A percentile compares a stretch with the other conserved stretches of the same genome.
Evolutionary conservation across 2,113 vertebrate genomes (phyloP).

Genomic region (Columbina picui): DNA sequence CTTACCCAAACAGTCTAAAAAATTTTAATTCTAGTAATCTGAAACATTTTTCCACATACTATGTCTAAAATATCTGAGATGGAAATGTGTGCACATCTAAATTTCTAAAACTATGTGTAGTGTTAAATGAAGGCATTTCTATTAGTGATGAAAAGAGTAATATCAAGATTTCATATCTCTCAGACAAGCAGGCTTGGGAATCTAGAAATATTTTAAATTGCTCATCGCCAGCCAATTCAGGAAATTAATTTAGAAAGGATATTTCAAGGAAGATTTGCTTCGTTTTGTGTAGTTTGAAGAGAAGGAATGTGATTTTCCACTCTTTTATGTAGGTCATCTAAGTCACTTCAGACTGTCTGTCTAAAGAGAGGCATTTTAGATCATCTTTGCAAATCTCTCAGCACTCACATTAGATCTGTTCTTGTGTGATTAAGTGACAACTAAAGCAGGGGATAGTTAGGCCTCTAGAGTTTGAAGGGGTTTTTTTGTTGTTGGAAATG

Average conservation of each 20-base stretch:
- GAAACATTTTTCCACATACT: background rate
- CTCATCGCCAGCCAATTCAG: background rate
- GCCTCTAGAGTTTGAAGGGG: background rate
- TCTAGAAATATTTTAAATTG: constrained; percentile 31
- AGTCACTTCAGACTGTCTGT: background rate
- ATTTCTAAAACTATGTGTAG: background rate
- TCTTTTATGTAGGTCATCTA: background rate
- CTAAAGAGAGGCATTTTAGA: background rate
- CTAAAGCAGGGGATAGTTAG: background rate
- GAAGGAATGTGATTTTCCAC: background rate
- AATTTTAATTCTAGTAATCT: background rate
- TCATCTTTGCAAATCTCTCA: background rate
- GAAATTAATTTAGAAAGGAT: constrained; percentile 24
- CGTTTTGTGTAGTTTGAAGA: background rate
- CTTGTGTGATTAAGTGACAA: background rate
- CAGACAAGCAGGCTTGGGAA: background rate
- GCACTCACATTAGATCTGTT: background rate
- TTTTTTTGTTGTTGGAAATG: background rate
- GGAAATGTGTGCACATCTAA: background rate
- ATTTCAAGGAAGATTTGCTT: constrained; percentile 27
- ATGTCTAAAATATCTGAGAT: background rate
- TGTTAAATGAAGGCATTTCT: background rate
- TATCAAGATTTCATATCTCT: background rate
- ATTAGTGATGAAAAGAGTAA: background rate
- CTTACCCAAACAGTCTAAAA: background rate